phyloP scores from a whole-genome alignment of 2,797 vertebrate species.

The Ispidina picta region DNA sequence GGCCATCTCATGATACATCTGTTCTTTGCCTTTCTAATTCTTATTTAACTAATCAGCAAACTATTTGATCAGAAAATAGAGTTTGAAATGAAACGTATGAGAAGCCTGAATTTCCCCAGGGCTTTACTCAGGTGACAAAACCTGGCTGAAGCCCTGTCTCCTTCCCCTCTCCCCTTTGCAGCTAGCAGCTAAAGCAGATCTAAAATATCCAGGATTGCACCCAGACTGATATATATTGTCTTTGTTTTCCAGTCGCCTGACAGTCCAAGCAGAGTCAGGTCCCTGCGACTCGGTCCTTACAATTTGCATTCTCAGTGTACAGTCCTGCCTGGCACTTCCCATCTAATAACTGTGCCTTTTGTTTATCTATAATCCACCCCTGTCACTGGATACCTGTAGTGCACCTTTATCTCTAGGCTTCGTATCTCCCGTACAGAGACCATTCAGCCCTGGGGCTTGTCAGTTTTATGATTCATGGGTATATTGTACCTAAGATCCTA shows the following conservation, averaged over 20 bases:
- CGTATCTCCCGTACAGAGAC: conserved; percentile 61
- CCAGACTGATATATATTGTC: background rate
- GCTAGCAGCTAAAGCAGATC: background rate
- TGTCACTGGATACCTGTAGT: conserved; percentile 70
- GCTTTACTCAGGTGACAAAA: background rate
- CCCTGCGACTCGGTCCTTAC: background rate
- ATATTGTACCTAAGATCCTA: conserved; percentile 73
- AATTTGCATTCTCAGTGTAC: conserved; percentile 53
- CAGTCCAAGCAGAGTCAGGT: background rate
- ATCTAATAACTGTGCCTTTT: conserved; percentile 45
- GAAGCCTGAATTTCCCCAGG: background rate
- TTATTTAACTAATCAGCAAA: background rate
- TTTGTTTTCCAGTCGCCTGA: background rate
- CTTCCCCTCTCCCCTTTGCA: background rate
- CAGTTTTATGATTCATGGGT: conserved; percentile 79
- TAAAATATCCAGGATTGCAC: background rate
- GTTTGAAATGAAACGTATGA: background rate
- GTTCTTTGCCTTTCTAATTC: background rate
- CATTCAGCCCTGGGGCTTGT: conserved; percentile 75
- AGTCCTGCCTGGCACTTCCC: conserved; percentile 26
- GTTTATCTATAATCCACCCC: conserved; percentile 73
- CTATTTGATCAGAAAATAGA: background rate
- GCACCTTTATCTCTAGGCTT: conserved; percentile 75
- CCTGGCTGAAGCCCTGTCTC: background rate
- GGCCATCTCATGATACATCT: background rate